Conservation (phyloP, 1,140 invertebrate species). For the Papilio dardanus region DNA sequence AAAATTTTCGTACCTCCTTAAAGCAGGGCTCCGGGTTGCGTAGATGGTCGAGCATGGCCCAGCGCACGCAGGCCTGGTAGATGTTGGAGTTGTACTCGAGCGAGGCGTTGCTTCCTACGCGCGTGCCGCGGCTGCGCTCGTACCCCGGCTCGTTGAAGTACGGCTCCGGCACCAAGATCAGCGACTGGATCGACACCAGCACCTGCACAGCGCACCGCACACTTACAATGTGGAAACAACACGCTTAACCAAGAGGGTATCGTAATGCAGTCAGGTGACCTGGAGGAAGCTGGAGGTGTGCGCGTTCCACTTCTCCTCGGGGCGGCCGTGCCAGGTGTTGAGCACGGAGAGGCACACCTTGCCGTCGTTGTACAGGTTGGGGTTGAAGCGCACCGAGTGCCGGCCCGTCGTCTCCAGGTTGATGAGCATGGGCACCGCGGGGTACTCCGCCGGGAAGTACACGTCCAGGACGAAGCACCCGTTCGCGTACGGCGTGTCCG, state of each 20-base stretch:
- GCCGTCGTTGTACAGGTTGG: conserved; percentile 98
- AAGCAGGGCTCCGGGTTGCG: conserved; percentile 96
- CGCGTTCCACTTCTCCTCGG: conserved; percentile 99
- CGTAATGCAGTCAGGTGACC: conserved; percentile 75
- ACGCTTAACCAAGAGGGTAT: no score
- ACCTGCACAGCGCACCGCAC: conserved; percentile 83
- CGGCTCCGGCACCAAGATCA: conserved; percentile 97
- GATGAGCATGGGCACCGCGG: conserved; percentile 91
- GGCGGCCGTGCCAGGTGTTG: conserved; percentile 98
- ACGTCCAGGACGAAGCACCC: conserved; percentile 96
- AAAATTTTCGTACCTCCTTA: conserved; percentile 91
- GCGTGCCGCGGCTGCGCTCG: conserved; percentile 94
- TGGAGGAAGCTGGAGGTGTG: conserved; percentile 98
- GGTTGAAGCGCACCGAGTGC: conserved; percentile 97
- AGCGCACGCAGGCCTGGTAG: conserved; percentile 96
- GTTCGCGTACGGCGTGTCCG: conserved; percentile 94
- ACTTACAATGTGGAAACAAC: neutral
- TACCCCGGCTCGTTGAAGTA: conserved; percentile 99
- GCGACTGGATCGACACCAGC: conserved; percentile 97
- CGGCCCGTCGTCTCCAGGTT: conserved; percentile 97
- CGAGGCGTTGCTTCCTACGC: conserved; percentile 93
- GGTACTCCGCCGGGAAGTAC: conserved; percentile 95
- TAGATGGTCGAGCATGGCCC: conserved; percentile 98
- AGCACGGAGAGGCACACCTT: conserved; percentile 98
- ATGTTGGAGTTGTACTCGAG: conserved; percentile 98